Evolutionary conservation across 2,797 vertebrate species (phyloP).

Genomic region (Emydoidea blandingii): DNA sequence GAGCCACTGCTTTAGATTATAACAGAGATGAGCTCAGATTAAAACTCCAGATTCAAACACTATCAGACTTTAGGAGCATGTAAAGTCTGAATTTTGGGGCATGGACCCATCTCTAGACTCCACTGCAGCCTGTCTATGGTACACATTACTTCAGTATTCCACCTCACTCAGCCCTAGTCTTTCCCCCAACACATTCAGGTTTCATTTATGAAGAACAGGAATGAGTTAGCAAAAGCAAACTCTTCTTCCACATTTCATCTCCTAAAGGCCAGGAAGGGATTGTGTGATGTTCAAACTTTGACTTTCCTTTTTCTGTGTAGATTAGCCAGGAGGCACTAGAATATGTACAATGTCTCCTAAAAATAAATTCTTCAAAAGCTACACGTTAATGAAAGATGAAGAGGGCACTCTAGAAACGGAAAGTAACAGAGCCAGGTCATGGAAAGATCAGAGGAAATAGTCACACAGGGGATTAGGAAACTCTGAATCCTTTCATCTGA

Average conservation of each 20-base stretch:
- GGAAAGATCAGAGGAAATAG: not conserved
- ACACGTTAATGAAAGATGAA: not conserved
- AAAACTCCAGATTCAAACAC: constrained; percentile 33
- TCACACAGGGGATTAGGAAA: not conserved
- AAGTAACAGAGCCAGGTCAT: fast-evolving
- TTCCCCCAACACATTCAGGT: fast-evolving
- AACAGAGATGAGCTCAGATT: too few relatives aligned
- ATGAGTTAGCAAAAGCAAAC: not conserved
- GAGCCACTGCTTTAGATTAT: not conserved
- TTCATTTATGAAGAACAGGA: not conserved
- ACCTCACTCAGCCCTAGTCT: not conserved
- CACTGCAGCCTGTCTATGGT: not conserved
- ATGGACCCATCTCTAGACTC: not conserved
- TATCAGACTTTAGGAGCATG: not conserved
- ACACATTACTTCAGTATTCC: not conserved
- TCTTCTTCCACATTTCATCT: not conserved
- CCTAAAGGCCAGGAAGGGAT: not conserved
- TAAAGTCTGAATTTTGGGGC: not conserved
- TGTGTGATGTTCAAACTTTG: not conserved
- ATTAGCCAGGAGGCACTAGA: not conserved
- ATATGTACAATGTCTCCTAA: not conserved
- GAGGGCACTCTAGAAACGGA: not conserved
- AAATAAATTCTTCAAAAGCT: not conserved
- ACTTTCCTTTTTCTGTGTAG: not conserved
- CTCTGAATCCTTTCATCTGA: not conserved